Evolutionary conservation across 2,888 invertebrate species (phyloP), one percentile per base, ranked within the genome.

Genomic region (Zhuqinia jingwanae): DNA sequence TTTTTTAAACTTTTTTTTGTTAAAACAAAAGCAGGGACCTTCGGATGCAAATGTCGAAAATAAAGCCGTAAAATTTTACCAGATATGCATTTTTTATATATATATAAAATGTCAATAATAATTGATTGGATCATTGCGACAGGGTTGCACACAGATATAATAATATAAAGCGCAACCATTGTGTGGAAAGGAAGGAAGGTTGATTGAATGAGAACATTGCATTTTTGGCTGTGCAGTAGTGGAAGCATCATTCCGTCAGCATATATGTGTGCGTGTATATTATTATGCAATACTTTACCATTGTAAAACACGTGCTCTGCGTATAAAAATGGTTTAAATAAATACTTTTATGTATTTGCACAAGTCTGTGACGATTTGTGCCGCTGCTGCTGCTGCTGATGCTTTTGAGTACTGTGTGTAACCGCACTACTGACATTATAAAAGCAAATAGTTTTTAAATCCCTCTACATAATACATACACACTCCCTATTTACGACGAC

Each of bases 381-480:
- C 27, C 50, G 53, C n/a, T n/a, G 22, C 27, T 25, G 50, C 50
- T 53, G 22, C 10, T 56, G 56, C 3, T 10, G 10, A 8, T 17
- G 11, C 70, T 13, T n/a, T n/a, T n/a, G 36, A 36, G 36, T 8
- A 3, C 36, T 6, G 8, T 6, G 36, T 36, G 36, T 6, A 6
- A 36, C 8, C 8, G 3, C 3, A 36, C 36, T 8, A 36, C 36
- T 36, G 50, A 22, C 22, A 25, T 25, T 36, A 6, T 36, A 36
- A 36, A 36, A 8, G 36, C 36, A 36, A 36, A n/a, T n/a, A n/a
- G n/a, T n/a, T 36, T 36, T 36, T 3, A 42, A 36, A 50, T 3
- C 1, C 63, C 45, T 50, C 20, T 60, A 73, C 63, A 60, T 75
- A 75, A 10, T 63, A 60, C n/a, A n/a, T n/a, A n/a, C n/a, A n/a